Conservation (phyloP, 2,113 vertebrate species). For the Chaetorhynchus papuensis region DNA sequence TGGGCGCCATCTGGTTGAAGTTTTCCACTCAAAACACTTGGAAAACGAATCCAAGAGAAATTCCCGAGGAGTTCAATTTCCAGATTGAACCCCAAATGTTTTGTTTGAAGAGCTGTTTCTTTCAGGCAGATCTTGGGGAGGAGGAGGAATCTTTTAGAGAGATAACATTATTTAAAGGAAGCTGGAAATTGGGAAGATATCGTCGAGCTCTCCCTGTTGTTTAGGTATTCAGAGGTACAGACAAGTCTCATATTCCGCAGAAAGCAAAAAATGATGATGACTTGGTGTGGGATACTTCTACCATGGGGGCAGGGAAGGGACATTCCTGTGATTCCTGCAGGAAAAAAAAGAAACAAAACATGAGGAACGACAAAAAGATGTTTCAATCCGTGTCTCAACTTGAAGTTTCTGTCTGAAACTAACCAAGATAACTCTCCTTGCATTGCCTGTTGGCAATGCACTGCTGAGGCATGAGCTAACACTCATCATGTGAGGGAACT, state of each 20-base stretch:
- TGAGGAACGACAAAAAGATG: background rate
- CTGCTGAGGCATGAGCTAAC: background rate
- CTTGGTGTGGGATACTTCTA: background rate
- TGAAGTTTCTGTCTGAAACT: background rate
- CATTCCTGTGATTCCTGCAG: background rate
- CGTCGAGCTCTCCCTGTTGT: background rate
- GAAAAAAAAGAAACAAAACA: background rate
- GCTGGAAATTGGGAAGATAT: background rate
- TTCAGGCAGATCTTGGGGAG: background rate
- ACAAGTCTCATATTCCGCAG: background rate
- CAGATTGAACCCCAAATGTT: background rate
- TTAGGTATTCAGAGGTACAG: background rate
- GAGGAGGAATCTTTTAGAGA: background rate
- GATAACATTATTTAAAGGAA: background rate
- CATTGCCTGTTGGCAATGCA: background rate
- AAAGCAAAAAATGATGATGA: background rate
- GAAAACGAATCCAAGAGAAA: background rate
- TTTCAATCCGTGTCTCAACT: background rate
- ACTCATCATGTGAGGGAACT: background rate
- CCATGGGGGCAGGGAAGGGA: background rate
- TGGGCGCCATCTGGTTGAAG: slow-evolving; percentile 14
- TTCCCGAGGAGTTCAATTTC: background rate
- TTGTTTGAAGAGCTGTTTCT: background rate
- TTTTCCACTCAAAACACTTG: background rate
- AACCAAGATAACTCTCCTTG: background rate